A percentile compares a stretch with the other conserved stretches of the same genome.
These are phyloP conservation scores for Lochmaea crataegi DNA, from an alignment of 2,888 invertebrate genomes.

Conservation along the genomic window DNA sequence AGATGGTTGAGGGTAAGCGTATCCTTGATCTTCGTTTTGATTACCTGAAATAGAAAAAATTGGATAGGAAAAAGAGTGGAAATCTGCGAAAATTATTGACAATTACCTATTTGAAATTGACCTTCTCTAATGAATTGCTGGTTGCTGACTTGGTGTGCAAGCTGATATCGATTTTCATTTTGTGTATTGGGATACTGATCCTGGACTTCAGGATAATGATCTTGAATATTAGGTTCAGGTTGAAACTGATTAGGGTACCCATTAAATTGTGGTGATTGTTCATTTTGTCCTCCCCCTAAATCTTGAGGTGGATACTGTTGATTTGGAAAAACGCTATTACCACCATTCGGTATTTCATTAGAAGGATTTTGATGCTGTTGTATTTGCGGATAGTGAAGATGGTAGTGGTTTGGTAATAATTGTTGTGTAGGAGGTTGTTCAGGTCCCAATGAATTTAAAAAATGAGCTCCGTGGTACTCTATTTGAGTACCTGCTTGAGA, in stretches of 20 bases:
- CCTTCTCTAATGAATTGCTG: slow-evolving; percentile 40
- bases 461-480: slow-evolving; percentile 48
- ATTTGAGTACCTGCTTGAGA: slow-evolving; percentile 30
- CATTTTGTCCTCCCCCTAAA: slow-evolving; percentile 36
- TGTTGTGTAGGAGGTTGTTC: slow-evolving; percentile 39
- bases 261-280: slow-evolving; percentile 41
- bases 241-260: slow-evolving; percentile 25
- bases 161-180: slow-evolving; percentile 29
- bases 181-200: slow-evolving; percentile 30
- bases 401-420: slow-evolving; percentile 40
- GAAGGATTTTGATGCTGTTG: slow-evolving; percentile 26
- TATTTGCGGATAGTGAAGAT: slow-evolving; percentile 43
- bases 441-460: slow-evolving; percentile 42
- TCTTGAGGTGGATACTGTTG: slow-evolving; percentile 44
- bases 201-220: slow-evolving; percentile 16
- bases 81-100: too few relatives aligned
- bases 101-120: slow-evolving; percentile 38
- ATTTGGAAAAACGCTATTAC: slow-evolving; percentile 22
- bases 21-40: slow-evolving; percentile 41
- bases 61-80: too few relatives aligned
- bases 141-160: slow-evolving; percentile 43
- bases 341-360: slow-evolving; percentile 11
- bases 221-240: slow-evolving; percentile 31
- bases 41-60: slow-evolving; percentile 18
- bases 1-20: slow-evolving; percentile 42